These are phyloP conservation scores for Psylliodes chrysocephalus DNA, from an alignment of 2,888 invertebrate genomes.

Conservation along the genomic window DNA sequence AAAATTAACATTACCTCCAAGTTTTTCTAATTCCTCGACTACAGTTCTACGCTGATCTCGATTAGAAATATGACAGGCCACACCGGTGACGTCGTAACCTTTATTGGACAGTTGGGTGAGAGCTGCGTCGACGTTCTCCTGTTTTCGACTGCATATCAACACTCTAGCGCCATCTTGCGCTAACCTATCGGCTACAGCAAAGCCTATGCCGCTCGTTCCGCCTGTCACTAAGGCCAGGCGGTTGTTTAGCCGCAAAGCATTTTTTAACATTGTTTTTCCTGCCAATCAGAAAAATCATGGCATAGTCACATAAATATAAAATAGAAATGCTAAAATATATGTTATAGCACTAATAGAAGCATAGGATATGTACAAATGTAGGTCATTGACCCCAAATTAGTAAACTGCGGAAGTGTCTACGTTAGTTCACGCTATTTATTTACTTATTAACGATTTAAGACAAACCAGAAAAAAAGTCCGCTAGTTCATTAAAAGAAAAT, in stretches of 20 bases:
- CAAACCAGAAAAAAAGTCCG: too few relatives aligned
- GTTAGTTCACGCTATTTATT: too few relatives aligned
- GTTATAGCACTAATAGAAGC: too few relatives aligned
- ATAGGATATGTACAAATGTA: too few relatives aligned
- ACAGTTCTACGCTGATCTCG: slow-evolving; percentile 81
- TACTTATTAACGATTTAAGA: too few relatives aligned
- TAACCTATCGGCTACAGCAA: slow-evolving; percentile 87
- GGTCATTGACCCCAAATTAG: too few relatives aligned
- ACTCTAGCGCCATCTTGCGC: slow-evolving; percentile 92
- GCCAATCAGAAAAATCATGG: too few relatives aligned
- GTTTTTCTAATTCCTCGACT: slow-evolving; percentile 52
- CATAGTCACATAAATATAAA: too few relatives aligned
- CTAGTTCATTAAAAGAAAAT: too few relatives aligned
- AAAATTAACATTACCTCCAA: slow-evolving; percentile 28
- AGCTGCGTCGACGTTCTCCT: slow-evolving; percentile 84
- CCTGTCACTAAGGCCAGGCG: slow-evolving; percentile 85
- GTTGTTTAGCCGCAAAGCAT: neutral
- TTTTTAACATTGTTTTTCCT: neutral
- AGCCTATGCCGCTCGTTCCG: slow-evolving; percentile 92
- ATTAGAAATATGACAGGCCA: slow-evolving; percentile 90
- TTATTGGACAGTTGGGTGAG: slow-evolving; percentile 75
- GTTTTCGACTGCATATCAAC: slow-evolving; percentile 90
- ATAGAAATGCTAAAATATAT: too few relatives aligned
- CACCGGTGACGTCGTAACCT: slow-evolving; percentile 68
- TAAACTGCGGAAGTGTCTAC: too few relatives aligned